Evolutionary conservation across 1,140 invertebrate genomes (phyloP).

Genomic region (Saxidomus purpurata): DNA sequence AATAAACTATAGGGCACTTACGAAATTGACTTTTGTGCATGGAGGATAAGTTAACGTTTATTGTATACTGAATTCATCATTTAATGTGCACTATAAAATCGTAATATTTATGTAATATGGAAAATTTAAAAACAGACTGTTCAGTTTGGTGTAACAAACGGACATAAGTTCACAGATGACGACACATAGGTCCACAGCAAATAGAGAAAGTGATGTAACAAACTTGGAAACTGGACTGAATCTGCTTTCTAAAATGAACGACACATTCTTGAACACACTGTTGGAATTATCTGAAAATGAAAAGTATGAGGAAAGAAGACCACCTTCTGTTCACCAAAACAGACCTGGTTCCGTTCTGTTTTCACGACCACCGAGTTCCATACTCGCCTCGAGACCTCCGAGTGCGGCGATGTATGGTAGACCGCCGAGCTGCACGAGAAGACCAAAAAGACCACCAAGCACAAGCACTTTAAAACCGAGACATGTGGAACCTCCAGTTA

Average conservation of each 20-base stretch:
- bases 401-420: constrained; percentile 48
- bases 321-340: constrained; percentile 2
- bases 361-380: constrained; percentile 61
- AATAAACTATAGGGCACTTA: too few relatives aligned
- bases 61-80: too few relatives aligned
- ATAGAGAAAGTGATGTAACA: not conserved
- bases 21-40: too few relatives aligned
- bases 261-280: constrained; percentile 61
- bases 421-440: constrained; percentile 1
- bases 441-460: constrained; percentile 41
- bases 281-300: constrained; percentile 56
- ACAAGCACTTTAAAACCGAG: constrained; percentile 51
- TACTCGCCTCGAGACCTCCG: constrained; percentile 56
- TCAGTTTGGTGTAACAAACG: too few relatives aligned
- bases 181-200: too few relatives aligned
- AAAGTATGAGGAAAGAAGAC: not conserved
- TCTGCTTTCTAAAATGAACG: constrained; percentile 45
- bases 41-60: too few relatives aligned
- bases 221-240: constrained; percentile 10
- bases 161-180: too few relatives aligned
- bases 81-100: too few relatives aligned
- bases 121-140: too few relatives aligned
- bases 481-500: not conserved
- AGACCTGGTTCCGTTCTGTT: constrained; percentile 57
- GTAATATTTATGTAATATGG: too few relatives aligned